Evolutionary conservation across 2,888 invertebrate species (phyloP), one percentile per base, ranked within the genome.

Genomic region (Piscicola geometra): DNA sequence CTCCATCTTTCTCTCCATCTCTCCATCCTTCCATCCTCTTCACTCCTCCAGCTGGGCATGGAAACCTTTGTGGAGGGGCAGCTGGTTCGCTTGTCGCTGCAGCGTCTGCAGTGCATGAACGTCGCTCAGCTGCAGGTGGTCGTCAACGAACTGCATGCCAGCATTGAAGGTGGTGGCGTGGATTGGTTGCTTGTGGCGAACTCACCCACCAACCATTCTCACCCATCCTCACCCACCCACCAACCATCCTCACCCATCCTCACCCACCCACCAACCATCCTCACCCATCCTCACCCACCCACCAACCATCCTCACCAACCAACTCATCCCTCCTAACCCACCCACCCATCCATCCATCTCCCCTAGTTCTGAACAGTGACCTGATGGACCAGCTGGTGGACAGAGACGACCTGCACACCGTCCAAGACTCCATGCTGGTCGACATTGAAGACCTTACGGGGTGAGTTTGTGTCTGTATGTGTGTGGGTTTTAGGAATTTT

Each of bases 351-450:
- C 60, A 18, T 56, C 21, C n/a, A 56, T 56, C 60, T 25, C 25
- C 36, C 84, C 73, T 81, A 88, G 90, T 89, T 71, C 88, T 96
- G 80, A 98, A 97, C 87, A 93, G 94, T 85, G 90, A 91, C 76
- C 88, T 97, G 81, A 95, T 97, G 76, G 90, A 91, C 85, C 89
- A 93, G 85, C 87, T 97, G 81, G 90, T 96, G 89, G 92, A 93
- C 82, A 89, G 96, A 80, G 97, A 98, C 87, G 95, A 96, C 86
- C 88, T 96, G 71, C 95, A 96, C 87, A 96, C 97, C 94, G 93
- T 93, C 80, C 95, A 97, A 86, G 97, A 98, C 86, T 94, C 96
- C 60, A 94, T 95, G 92, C 89, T 96, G 80, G 94, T 96, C 52
- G 96, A 97, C 84, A 94, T 97, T 82, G 96, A 97, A 87, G 96